phyloP scores from a whole-genome alignment of 2,113 vertebrate genomes.

The Nothobranchius kuhntae region DNA sequence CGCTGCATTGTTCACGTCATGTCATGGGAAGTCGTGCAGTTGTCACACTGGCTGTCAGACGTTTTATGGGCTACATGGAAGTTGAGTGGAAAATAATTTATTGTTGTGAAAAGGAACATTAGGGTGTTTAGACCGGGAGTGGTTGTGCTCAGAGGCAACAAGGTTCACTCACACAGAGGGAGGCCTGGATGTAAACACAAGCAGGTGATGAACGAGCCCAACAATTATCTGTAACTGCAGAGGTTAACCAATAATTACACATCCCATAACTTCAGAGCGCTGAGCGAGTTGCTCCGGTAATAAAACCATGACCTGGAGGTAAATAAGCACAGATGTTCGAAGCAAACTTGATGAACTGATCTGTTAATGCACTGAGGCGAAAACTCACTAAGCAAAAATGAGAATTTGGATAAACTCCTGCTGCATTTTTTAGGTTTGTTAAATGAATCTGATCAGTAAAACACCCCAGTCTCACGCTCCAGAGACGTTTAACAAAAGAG shows the following conservation, averaged over 20 bases:
- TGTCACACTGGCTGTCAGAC: background rate
- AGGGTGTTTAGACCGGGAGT: background rate
- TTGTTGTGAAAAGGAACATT: background rate
- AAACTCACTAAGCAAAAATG: too few species aligned
- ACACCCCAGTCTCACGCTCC: too few species aligned
- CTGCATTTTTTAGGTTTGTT: too few species aligned
- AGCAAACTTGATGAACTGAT: slow-evolving; percentile 32
- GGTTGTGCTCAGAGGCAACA: background rate
- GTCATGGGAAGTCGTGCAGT: background rate
- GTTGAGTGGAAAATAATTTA: background rate
- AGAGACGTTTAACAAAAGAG: too few species aligned
- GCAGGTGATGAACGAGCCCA: slow-evolving; percentile 53
- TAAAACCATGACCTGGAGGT: slow-evolving; percentile 43
- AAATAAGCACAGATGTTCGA: slow-evolving; percentile 57
- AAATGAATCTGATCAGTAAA: too few species aligned
- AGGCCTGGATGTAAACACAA: background rate
- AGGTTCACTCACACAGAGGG: slow-evolving; percentile 15
- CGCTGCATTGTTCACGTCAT: background rate
- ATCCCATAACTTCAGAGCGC: slow-evolving; percentile 58
- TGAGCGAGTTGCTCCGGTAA: slow-evolving; percentile 38
- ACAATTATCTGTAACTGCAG: slow-evolving; percentile 52
- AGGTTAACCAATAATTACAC: slow-evolving; percentile 71
- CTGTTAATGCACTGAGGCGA: too few species aligned
- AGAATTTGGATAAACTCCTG: too few species aligned
- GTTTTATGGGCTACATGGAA: background rate